These are phyloP conservation scores for Lycorma delicatula DNA, from an alignment of 1,140 invertebrate species.

Conservation along the genomic window DNA sequence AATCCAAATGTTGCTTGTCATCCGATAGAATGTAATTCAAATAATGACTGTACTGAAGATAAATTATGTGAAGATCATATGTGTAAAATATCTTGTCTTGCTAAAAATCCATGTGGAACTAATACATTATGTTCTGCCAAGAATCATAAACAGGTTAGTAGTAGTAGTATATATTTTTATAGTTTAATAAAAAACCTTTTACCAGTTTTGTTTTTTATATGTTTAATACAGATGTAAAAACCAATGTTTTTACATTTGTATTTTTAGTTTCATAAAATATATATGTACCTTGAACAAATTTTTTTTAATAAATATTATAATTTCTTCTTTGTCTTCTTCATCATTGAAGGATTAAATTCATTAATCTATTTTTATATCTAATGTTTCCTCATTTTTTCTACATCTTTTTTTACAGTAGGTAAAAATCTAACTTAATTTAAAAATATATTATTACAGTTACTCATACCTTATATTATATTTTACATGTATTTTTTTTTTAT, in stretches of 20 bases:
- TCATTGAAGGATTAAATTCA: too few relatives aligned
- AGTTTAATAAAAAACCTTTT: too few relatives aligned
- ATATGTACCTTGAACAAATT: too few relatives aligned
- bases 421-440: neutral
- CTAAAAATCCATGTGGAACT: slow-evolving; percentile 67
- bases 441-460: neutral
- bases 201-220: too few relatives aligned
- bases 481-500: slow-evolving; percentile 3
- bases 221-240: too few relatives aligned
- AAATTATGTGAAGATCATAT: slow-evolving; percentile 70
- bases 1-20: slow-evolving; percentile 68
- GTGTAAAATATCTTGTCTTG: slow-evolving; percentile 76
- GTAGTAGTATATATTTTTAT: neutral
- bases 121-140: slow-evolving; percentile 77
- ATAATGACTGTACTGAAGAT: slow-evolving; percentile 67
- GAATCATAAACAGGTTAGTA: slow-evolving; percentile 52
- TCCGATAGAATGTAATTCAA: slow-evolving; percentile 60
- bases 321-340: too few relatives aligned
- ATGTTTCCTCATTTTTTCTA: too few relatives aligned
- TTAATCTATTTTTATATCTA: too few relatives aligned
- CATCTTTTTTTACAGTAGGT: too few relatives aligned
- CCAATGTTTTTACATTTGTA: too few relatives aligned
- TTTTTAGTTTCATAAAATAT: too few relatives aligned
- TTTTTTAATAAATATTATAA: too few relatives aligned
- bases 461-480: neutral